Evolutionary conservation across 2,797 vertebrate species (phyloP), one percentile per base, ranked within the genome.

Genomic region (Lagocephalus sceleratus): DNA sequence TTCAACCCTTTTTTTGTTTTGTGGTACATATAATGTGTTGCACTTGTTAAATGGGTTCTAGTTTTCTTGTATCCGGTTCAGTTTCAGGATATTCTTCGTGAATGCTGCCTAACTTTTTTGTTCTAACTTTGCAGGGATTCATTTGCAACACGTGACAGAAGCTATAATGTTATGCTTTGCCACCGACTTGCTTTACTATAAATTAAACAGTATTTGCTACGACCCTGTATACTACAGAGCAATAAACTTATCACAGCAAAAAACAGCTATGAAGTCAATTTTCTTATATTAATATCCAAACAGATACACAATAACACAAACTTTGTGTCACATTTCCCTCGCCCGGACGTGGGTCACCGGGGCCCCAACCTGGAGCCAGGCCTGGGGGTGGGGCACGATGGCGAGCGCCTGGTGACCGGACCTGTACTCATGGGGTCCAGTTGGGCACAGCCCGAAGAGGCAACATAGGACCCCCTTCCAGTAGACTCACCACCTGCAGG

Each of bases 111-210:
- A 10, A 3, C 29, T 10, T 10, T 29, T 29, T 29, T 29, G 29
- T 11, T 29, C 29, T 29, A 10, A 29, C 29, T 60, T 65, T 63
- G 50, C 46, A 58, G 65, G 54, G n/a, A 17, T 32, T 78, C 60
- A 17, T 41, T 41, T 41, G 15, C 58, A 55, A 58, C 57, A 66
- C 51, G 55, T 78, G 87, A 91, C 88, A 90, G 82, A 83, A 91
- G 89, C 84, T 70, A 82, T 68, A 68, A 85, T 87, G 79, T 85
- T n/a, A n/a, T 87, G 89, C 88, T 91, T 88, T 79, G 81, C 88
- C 90, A 88, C 87, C 57, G 76, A 88, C 68, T 78, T 86, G 77
- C 78, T 74, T 87, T 86, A 71, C 47, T 78, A 66, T 83, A 23
- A 44, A 43, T 35, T 72, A 79, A 77, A 63, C 66, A 74, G 66